phyloP scores from a whole-genome alignment of 2,888 invertebrate species.

The Muscina levida region DNA sequence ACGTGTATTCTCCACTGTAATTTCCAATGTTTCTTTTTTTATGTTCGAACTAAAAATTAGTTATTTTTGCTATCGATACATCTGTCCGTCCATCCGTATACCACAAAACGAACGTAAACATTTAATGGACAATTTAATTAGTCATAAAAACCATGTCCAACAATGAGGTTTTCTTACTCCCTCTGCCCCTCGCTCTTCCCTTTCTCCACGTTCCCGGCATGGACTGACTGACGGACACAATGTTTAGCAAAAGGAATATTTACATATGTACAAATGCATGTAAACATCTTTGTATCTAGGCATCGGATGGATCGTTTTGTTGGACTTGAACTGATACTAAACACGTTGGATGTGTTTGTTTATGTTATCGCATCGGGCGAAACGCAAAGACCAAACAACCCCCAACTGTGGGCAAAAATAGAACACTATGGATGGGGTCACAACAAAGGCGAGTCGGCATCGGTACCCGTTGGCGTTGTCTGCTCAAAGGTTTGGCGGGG shows the following conservation, averaged over 20 bases:
- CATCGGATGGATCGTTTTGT: constrained; percentile 21
- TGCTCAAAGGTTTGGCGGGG: too few relatives aligned
- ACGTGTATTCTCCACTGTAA: too few relatives aligned
- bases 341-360: constrained; percentile 17
- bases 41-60: constrained; percentile 26
- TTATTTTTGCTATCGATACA: constrained; percentile 26
- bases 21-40: neutral
- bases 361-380: constrained; percentile 1
- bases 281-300: neutral
- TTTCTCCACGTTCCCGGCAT: constrained; percentile 13
- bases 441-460: neutral
- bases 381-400: neutral
- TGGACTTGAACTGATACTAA: constrained; percentile 9
- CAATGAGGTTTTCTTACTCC: neutral
- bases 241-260: neutral
- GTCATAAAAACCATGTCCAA: constrained; percentile 52
- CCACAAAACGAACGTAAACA: constrained; percentile 49
- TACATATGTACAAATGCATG: too few relatives aligned
- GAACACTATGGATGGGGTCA: neutral
- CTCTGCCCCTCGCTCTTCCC: neutral
- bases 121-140: constrained; percentile 61
- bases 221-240: neutral
- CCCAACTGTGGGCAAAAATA: neutral
- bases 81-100: constrained; percentile 6
- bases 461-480: neutral